Conservation (phyloP, 92 coral and sea anemone genomes). For the Desmophyllum pertusum region DNA sequence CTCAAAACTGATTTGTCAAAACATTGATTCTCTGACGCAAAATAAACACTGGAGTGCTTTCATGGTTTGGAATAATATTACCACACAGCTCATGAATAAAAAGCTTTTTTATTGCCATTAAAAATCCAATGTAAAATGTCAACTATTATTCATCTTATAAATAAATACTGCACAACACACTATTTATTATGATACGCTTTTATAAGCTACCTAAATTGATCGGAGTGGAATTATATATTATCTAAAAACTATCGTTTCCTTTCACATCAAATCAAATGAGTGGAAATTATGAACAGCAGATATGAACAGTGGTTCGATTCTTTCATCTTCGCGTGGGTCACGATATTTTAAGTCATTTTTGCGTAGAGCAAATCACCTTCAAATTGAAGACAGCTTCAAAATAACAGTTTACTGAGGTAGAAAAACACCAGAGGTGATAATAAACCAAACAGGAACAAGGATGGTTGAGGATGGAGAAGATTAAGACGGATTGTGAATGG, state of each 20-base stretch:
- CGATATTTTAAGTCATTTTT: no score
- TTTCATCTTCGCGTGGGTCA: neutral
- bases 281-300: neutral
- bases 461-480: no score
- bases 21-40: no score
- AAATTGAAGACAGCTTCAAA: no score
- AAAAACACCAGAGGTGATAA: no score
- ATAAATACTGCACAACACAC: slow-evolving; percentile 48
- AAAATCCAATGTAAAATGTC: slow-evolving; percentile 35
- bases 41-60: no score
- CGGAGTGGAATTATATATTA: neutral
- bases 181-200: neutral
- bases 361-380: no score
- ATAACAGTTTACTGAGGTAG: no score
- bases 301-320: neutral
- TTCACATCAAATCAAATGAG: neutral
- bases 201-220: neutral
- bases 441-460: no score
- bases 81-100: slow-evolving; percentile 17
- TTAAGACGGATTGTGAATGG: no score
- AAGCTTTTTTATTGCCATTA: slow-evolving; percentile 10
- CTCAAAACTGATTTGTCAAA: no score
- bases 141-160: slow-evolving; percentile 2
- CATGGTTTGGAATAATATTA: no score
- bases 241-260: neutral